Conservation (phyloP, 1,140 invertebrate genomes). For the Rhagoletis zephyria region DNA sequence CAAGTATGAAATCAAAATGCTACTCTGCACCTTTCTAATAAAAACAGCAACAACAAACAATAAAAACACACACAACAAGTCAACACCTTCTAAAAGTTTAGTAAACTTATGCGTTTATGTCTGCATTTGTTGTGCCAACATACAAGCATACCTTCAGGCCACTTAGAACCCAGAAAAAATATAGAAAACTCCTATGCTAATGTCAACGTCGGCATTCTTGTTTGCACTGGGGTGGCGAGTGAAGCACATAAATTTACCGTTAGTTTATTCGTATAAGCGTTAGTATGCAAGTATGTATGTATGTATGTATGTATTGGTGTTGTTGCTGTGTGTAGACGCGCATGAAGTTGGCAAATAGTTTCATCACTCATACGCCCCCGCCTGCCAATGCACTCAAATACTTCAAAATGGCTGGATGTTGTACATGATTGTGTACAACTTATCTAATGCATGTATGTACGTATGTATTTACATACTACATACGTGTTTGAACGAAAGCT, state of each 20-base stretch:
- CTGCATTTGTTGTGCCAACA: neutral
- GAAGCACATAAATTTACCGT: neutral
- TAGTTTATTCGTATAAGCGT: neutral
- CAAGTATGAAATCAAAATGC: no score
- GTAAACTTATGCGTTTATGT: neutral
- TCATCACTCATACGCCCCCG: conserved; percentile 20
- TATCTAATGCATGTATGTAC: neutral
- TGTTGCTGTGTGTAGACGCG: neutral
- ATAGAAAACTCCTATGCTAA: neutral
- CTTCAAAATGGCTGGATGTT: neutral
- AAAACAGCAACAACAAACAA: no score
- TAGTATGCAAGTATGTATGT: neutral
- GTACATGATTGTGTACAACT: no score
- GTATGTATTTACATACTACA: neutral
- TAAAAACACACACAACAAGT: neutral
- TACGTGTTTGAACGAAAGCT: neutral
- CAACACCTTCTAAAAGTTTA: neutral
- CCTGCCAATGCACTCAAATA: no score
- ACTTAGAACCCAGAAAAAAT: neutral
- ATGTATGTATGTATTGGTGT: neutral
- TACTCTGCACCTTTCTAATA: no score
- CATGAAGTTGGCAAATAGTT: conserved; percentile 20
- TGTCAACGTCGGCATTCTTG: neutral
- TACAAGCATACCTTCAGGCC: neutral
- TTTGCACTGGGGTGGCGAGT: neutral